phyloP scores from a whole-genome alignment of 2,888 invertebrate genomes.

The Platycheirus albimanus region DNA sequence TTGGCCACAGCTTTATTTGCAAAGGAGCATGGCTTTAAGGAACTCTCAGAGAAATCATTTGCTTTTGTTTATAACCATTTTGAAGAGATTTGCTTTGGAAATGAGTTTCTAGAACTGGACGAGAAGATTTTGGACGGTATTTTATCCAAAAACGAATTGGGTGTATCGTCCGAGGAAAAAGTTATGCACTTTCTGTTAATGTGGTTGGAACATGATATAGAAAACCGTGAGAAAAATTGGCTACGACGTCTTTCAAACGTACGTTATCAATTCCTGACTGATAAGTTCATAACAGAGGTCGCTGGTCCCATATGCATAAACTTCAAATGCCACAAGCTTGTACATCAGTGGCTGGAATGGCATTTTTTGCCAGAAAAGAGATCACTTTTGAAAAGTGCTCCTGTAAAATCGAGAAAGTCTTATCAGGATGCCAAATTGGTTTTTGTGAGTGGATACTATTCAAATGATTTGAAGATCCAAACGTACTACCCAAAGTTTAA shows the following conservation, averaged over 20 bases:
- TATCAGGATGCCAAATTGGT: not conserved
- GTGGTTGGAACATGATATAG: not conserved
- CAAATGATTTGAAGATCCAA: not conserved
- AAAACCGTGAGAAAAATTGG: not conserved
- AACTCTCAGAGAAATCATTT: not conserved
- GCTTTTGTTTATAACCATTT: not conserved
- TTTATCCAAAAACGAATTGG: not conserved
- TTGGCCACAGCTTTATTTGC: not conserved
- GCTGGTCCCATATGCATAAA: not conserved
- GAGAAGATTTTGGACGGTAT: not conserved
- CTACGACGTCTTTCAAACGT: not conserved
- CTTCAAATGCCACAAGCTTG: not conserved
- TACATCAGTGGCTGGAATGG: not conserved
- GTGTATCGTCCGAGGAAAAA: not conserved
- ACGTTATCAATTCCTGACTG: not conserved
- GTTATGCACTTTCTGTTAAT: not conserved
- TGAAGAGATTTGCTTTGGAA: not conserved
- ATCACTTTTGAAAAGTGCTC: not conserved
- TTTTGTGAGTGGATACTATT: not conserved
- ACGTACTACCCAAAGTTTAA: not conserved
- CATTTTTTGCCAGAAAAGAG: not conserved
- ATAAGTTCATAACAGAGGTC: not conserved
- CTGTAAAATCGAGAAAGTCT: not conserved
- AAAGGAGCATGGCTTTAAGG: not conserved
- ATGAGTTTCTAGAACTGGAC: not conserved